A percentile compares a stretch with the other conserved stretches of the same genome.
These are phyloP conservation scores for Agonopterix arenella DNA, from an alignment of 2,888 invertebrate species.

Conservation along the genomic window DNA sequence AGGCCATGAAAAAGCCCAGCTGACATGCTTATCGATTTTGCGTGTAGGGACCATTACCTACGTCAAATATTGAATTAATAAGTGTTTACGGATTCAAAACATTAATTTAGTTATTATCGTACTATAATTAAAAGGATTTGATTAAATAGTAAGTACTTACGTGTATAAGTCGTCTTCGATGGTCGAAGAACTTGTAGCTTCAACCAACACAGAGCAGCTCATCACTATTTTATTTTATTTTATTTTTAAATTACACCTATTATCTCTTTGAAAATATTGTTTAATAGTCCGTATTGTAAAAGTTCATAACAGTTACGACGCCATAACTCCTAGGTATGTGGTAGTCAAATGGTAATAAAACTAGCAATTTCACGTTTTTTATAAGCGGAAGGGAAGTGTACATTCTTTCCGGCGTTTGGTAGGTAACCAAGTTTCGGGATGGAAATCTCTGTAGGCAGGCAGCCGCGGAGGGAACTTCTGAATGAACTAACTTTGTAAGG, in stretches of 20 bases:
- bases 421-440: conserved; percentile 25
- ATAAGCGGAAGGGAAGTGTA: background rate
- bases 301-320: background rate
- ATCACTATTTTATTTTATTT: conserved; percentile 26
- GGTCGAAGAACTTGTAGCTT: conserved; percentile 49
- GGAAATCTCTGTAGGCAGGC: conserved; percentile 33
- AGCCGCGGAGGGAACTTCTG: too few relatives aligned
- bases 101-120: too few relatives aligned
- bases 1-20: conserved; percentile 23
- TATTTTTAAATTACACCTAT: background rate
- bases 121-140: background rate
- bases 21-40: conserved; percentile 31
- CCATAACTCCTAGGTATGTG: background rate
- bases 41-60: conserved; percentile 16
- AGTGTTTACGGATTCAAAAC: too few relatives aligned
- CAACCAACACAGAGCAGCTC: conserved; percentile 46
- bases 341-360: background rate
- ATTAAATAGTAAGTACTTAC: conserved; percentile 50
- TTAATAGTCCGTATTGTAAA: too few relatives aligned
- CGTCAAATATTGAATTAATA: conserved; percentile 5
- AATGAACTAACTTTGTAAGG: too few relatives aligned
- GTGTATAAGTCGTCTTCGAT: conserved; percentile 53
- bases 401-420: conserved; percentile 17
- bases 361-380: background rate
- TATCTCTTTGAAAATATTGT: too few relatives aligned